Evolutionary conservation across 2,888 invertebrate species (phyloP).

Genomic region (Caenorhabditis uteleia): DNA sequence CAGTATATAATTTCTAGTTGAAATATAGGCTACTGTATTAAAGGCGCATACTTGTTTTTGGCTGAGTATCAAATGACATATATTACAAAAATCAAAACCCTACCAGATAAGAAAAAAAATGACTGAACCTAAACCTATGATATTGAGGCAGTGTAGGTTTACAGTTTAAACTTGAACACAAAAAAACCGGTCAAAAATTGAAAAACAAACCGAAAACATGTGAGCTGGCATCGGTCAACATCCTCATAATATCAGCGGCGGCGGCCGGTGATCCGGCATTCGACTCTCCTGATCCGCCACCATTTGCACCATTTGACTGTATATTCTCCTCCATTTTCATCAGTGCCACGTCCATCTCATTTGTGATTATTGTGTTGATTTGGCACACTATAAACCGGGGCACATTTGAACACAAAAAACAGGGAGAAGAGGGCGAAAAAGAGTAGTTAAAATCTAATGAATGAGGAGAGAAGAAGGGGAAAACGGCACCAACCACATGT

Average conservation of each 20-base stretch:
- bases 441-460: slow-evolving; percentile 20
- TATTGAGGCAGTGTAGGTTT: not conserved
- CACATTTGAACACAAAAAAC: not conserved
- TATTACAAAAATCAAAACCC: too few relatives aligned
- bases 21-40: too few relatives aligned
- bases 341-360: slow-evolving; percentile 39
- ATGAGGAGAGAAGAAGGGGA: slow-evolving; percentile 10
- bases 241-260: slow-evolving; percentile 15
- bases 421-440: slow-evolving; percentile 1
- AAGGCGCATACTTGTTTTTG: too few relatives aligned
- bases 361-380: not conserved
- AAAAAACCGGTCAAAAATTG: not conserved
- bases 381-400: not conserved
- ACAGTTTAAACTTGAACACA: not conserved
- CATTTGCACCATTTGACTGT: not conserved
- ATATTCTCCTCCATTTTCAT: slow-evolving; percentile 30
- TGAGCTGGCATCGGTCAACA: slow-evolving; percentile 22
- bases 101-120: not conserved
- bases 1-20: too few relatives aligned
- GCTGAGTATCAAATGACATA: too few relatives aligned
- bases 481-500: slow-evolving; percentile 23
- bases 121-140: too few relatives aligned
- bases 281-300: not conserved
- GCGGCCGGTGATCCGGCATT: not conserved
- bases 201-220: slow-evolving; percentile 22